Base-by-base conservation (phyloP, 2,888 invertebrate species). In the Mesorhabditis spiculigera region DNA sequence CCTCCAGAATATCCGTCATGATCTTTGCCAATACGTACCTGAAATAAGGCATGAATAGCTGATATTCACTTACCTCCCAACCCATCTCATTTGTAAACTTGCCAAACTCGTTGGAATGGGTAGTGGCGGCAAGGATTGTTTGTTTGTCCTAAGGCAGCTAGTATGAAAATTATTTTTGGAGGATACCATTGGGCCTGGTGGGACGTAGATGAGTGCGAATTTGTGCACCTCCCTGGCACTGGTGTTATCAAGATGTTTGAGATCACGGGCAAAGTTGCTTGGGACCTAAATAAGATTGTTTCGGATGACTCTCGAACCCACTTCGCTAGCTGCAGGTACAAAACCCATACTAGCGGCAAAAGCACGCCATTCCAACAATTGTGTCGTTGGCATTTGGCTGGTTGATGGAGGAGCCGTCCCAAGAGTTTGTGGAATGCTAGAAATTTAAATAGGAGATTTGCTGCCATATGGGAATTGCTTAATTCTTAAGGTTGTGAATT, bases 61-160 rank as follows among this genome's bases (percentile, higher is more conserved):
- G n/a, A 43, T n/a, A 69, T 16, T 16, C 13, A 50, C 58, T 95
- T 72, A 97, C 91, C 90, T 86, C 86, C 87, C 87, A 87, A 68
- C 87, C 87, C n/a, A 88, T 76, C 44, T 86, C 86, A 45, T 85
- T 81, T 45, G 86, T 85, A 85, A 89, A 90, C 58, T 86, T 92
- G 87, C 98, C 96, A 87, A 95, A 99, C 50, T 92, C 92, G 74
- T 92, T 91, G 86, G 95, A 96, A 45, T 95, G 96, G 75, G 92
- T 91, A 58, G 91, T 91, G 87, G 98, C 99, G 8, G 92, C 91
- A 16, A 93, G 88, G 82, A 98, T 96, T 63, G 95, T 93, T 86
- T 92, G 92, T 83, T 97, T 94, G 81, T 95, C 94, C 74, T 84
- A 50, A 50, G n/a, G 10, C 8, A 50, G 43, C 8, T 50, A 13